Base-by-base conservation (phyloP, 92 coral and sea anemone species). In the Muricea muricata region DNA sequence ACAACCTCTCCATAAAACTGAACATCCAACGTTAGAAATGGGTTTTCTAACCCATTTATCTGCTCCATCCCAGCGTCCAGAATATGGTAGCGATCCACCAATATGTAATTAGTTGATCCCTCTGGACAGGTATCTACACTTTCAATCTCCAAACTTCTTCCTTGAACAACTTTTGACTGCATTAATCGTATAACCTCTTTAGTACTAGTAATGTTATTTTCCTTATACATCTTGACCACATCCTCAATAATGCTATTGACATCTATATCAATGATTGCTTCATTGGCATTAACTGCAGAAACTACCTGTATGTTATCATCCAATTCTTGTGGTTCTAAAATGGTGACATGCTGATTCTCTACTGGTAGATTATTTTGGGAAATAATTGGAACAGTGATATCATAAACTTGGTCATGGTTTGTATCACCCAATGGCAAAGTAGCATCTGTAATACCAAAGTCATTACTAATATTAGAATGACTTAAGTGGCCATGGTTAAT, bases 1-100 rank as follows among this genome's bases (percentile, higher is more conserved):
- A 30, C 30, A 14, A 67, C 74, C 74, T 67, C 74, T 67, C 74
- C 74, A 67, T 67, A 67, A n/a, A n/a, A n/a, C n/a, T n/a, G n/a
- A n/a, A n/a, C n/a, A n/a, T n/a, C n/a, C n/a, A n/a, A n/a, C n/a
- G 74, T 67, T 6, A 67, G 46, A 67, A 67, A 67, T 7, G 37
- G 74, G 24, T 67, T 28, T 35, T 30, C 41, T 9, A 67, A 30
- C 18, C 74, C 74, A 67, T n/a, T 17, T 21, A 67, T 67, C 21
- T 67, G 37, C 14, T 67, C 74, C 74, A 67, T 67, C 14, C 74
- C 74, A 30, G 74, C 30, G 12, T 67, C 74, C 24, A 67, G 28
- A 30, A 67, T 67, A 30, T 67, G 24, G 21, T 14, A 8, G 11
- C 74, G n/a, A 26, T n/a, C 41, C 18, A 67, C 35, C 40, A 67